phyloP scores from a whole-genome alignment of 2,888 invertebrate species.

The Drosophila algonquin region DNA sequence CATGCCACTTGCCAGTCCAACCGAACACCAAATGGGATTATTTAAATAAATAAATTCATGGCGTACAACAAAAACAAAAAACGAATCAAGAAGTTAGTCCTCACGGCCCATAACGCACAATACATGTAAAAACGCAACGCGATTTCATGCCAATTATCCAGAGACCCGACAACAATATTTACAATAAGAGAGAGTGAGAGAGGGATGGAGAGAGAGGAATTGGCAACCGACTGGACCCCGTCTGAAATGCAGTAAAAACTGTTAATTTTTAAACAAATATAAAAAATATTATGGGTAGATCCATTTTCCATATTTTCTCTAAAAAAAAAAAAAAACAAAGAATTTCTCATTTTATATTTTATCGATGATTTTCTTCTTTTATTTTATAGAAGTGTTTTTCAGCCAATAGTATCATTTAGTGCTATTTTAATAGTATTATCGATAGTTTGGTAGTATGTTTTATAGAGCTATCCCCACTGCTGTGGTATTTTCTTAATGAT shows the following conservation, averaged over 20 bases:
- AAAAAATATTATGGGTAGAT: not conserved
- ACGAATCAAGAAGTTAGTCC: slow-evolving; percentile 33
- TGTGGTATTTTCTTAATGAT: too few relatives aligned
- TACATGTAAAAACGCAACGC: slow-evolving; percentile 3
- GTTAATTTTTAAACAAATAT: slow-evolving; percentile 4
- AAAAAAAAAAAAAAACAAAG: not conserved
- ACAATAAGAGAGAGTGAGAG: slow-evolving; percentile 3
- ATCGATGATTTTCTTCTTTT: too few relatives aligned
- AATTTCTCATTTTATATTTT: too few relatives aligned
- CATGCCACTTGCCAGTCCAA: slow-evolving; percentile 21
- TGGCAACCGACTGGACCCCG: too few relatives aligned
- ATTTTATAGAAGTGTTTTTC: too few relatives aligned
- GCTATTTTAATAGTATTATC: too few relatives aligned
- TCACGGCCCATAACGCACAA: slow-evolving; percentile 10
- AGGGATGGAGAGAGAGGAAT: too few relatives aligned
- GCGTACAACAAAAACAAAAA: slow-evolving; percentile 28
- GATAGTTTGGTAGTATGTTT: too few relatives aligned
- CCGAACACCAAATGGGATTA: slow-evolving; percentile 67
- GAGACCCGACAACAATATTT: slow-evolving; percentile 19
- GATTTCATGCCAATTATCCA: slow-evolving; percentile 4
- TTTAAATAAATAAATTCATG: slow-evolving; percentile 71
- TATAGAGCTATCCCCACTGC: too few relatives aligned
- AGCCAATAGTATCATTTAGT: too few relatives aligned
- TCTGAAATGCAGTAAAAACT: slow-evolving; percentile 5
- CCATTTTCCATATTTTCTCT: not conserved